Percentiles rank a stretch among this genome's conserved stretches.
Conservation (phyloP, 2,113 vertebrate genomes). For the Dasyprocta punctata region DNA sequence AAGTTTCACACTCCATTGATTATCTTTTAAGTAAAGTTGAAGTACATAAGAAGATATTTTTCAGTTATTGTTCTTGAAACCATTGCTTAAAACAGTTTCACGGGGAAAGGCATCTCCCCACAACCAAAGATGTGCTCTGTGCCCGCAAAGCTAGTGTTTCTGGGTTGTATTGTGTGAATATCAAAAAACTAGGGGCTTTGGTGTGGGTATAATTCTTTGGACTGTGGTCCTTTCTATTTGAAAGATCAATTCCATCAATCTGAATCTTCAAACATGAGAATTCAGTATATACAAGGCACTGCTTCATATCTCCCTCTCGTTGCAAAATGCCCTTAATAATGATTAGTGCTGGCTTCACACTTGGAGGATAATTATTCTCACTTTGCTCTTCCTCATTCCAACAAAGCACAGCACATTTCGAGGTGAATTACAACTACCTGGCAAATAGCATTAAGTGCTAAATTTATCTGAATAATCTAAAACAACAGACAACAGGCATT, state of each 20-base stretch:
- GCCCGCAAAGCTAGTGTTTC: neutral
- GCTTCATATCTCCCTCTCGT: neutral
- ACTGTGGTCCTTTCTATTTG: neutral
- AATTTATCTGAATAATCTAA: constrained; percentile 69
- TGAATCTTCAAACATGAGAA: neutral
- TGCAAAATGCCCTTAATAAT: neutral
- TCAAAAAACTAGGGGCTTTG: neutral
- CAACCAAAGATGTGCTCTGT: neutral
- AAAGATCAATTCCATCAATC: neutral
- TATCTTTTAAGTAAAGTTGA: neutral
- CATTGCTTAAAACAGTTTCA: neutral
- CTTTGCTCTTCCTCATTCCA: constrained; percentile 67
- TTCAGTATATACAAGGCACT: neutral
- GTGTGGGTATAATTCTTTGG: neutral
- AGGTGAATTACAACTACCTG: constrained; percentile 53
- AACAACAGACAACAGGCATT: constrained; percentile 49
- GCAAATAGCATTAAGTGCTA: constrained; percentile 56
- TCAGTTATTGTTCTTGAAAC: neutral
- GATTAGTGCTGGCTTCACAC: constrained; percentile 17
- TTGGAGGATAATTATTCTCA: constrained; percentile 43
- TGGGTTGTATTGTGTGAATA: neutral
- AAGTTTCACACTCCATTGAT: neutral
- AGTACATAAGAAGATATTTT: constrained; percentile 8
- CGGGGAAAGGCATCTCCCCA: neutral
- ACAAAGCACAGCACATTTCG: constrained; percentile 61